phyloP scores from a whole-genome alignment of 1,140 invertebrate genomes.

The Meloidogyne chitwoodi region DNA sequence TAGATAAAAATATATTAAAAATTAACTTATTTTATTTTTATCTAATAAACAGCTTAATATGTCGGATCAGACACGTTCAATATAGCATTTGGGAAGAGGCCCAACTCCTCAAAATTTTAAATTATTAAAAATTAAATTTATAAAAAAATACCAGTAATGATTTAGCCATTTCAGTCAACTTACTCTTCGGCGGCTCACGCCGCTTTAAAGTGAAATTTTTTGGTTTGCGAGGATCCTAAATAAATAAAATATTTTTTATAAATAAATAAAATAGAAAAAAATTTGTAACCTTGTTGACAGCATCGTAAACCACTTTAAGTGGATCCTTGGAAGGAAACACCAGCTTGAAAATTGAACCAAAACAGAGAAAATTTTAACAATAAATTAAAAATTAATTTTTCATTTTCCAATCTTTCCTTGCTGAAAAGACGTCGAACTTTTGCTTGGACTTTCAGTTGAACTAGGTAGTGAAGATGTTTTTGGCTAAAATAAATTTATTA shows the following conservation, averaged over 20 bases:
- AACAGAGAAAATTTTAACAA: not conserved
- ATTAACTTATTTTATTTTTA: no score
- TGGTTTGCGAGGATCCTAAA: constrained; percentile 22
- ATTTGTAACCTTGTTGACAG: constrained; percentile 24
- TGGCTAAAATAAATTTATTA: not conserved
- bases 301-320: constrained; percentile 25
- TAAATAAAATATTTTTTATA: no score
- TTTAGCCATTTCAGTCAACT: constrained; percentile 25
- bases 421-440: not conserved
- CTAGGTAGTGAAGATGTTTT: not conserved
- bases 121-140: not conserved
- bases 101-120: constrained; percentile 10
- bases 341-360: constrained; percentile 11
- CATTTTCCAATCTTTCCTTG: not conserved
- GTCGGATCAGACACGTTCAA: no score
- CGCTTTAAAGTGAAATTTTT: constrained; percentile 27
- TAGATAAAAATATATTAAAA: no score
- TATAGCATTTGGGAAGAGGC: constrained; percentile 26
- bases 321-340: constrained; percentile 19
- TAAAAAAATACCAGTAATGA: constrained; percentile 4
- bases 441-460: not conserved
- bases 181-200: constrained; percentile 28
- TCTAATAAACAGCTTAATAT: no score
- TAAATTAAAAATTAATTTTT: not conserved
- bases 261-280: no score